Percentiles rank a stretch among this genome's conserved stretches.
phyloP scores from a whole-genome alignment of 2,113 vertebrate genomes.

The Maccullochella peelii region DNA sequence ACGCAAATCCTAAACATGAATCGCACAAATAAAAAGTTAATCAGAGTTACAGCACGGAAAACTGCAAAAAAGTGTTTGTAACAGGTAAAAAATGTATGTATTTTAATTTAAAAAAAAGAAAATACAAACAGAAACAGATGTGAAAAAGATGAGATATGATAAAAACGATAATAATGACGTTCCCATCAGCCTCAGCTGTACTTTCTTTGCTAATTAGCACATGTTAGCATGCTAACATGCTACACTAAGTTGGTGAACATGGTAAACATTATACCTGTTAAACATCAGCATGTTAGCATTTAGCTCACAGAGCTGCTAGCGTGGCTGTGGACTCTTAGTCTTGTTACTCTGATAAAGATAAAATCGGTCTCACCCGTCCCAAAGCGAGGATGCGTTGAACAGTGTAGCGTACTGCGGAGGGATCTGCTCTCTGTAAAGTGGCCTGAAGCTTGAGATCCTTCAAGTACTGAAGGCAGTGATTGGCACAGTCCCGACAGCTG shows the following conservation, averaged over 20 bases:
- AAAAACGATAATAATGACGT: no score
- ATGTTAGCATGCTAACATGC: no score
- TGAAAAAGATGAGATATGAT: no score
- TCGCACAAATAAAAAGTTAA: neutral
- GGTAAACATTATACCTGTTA: neutral
- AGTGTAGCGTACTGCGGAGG: constrained; percentile 66
- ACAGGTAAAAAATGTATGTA: no score
- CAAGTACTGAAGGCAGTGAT: constrained; percentile 87
- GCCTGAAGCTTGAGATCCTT: constrained; percentile 86
- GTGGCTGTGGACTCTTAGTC: no score
- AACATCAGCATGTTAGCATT: neutral
- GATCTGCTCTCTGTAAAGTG: constrained; percentile 80
- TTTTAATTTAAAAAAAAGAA: no score
- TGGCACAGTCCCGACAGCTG: constrained; percentile 89
- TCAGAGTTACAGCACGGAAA: neutral
- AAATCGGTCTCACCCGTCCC: constrained; percentile 84
- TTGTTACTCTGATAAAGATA: neutral
- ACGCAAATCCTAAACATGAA: constrained; percentile 85
- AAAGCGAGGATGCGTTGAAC: constrained; percentile 86
- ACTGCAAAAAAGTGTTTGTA: neutral
- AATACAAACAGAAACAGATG: no score
- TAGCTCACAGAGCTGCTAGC: neutral
- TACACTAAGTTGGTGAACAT: no score
- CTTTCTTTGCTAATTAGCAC: no score
- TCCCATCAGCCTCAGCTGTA: no score